Conservation (phyloP, 2,113 vertebrate species). For the Leuciscus idus region DNA sequence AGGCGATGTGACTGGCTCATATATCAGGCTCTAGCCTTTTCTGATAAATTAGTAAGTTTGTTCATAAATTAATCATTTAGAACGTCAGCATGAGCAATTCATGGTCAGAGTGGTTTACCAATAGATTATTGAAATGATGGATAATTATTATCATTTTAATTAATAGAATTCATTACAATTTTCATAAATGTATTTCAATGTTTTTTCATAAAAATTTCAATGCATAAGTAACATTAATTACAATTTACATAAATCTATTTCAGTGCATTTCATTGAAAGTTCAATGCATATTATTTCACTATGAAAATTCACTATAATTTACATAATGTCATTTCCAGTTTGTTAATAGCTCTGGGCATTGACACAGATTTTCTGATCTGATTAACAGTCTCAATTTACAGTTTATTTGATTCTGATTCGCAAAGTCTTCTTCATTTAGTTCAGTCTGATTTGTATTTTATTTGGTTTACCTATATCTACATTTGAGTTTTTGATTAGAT, state of each 20-base stretch:
- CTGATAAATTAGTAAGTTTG: background rate
- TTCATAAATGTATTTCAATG: background rate
- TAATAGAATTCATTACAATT: background rate
- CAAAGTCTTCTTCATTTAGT: background rate
- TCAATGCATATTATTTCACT: background rate
- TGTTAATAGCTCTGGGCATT: background rate
- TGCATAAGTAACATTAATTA: background rate
- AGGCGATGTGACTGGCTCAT: background rate
- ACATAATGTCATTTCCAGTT: background rate
- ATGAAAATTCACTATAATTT: background rate
- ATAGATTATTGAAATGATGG: background rate
- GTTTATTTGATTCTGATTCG: background rate
- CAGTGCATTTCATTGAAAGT: background rate
- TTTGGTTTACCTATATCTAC: background rate
- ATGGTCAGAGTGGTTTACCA: background rate
- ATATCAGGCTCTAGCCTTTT: background rate
- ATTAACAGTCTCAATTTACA: background rate
- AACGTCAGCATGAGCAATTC: background rate
- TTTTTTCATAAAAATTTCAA: background rate
- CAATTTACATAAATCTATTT: background rate
- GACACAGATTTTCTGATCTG: background rate
- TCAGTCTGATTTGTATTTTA: background rate
- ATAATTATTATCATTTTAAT: background rate
- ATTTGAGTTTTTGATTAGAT: background rate
- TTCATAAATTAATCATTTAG: background rate